Evolutionary conservation across 2,113 vertebrate species (phyloP).

Genomic region (Catharus minimus): DNA sequence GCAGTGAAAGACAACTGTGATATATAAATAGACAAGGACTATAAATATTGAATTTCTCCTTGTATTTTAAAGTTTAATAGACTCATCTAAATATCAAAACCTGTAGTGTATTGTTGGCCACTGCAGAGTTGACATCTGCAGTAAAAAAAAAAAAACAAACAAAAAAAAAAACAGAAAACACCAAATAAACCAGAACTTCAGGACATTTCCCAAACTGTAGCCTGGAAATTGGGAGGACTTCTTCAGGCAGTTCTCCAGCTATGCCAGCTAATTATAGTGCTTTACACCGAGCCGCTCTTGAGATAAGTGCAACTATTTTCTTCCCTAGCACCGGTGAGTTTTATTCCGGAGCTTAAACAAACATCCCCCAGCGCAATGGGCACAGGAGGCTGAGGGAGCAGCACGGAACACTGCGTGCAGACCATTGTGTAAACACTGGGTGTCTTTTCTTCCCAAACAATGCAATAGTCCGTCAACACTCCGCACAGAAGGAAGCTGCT

Average conservation of each 20-base stretch:
- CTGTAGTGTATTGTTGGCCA: constrained; percentile 10
- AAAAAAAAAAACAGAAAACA: not conserved
- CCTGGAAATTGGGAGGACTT: not conserved
- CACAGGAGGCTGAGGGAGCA: not conserved
- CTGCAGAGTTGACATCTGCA: not conserved
- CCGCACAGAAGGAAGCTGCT: constrained; percentile 58
- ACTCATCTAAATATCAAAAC: constrained; percentile 63
- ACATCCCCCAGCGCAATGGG: not conserved
- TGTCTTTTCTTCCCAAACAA: constrained; percentile 41
- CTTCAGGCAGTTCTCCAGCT: not conserved
- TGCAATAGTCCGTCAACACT: constrained; percentile 26
- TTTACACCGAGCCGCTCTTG: constrained; percentile 1
- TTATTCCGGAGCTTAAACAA: not conserved
- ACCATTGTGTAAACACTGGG: constrained; percentile 21
- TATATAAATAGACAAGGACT: constrained; percentile 50
- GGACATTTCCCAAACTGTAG: not conserved
- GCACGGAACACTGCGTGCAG: not conserved
- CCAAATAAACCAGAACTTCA: not conserved
- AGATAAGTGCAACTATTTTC: constrained; percentile 44
- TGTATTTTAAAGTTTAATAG: constrained; percentile 63
- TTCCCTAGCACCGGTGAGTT: not conserved
- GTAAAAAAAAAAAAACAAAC: not conserved
- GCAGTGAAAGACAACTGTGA: constrained; percentile 23
- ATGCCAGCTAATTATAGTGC: constrained; percentile 47
- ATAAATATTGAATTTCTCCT: constrained; percentile 60